phyloP scores from a whole-genome alignment of 2,888 invertebrate genomes.

The Dryobota labecula region DNA sequence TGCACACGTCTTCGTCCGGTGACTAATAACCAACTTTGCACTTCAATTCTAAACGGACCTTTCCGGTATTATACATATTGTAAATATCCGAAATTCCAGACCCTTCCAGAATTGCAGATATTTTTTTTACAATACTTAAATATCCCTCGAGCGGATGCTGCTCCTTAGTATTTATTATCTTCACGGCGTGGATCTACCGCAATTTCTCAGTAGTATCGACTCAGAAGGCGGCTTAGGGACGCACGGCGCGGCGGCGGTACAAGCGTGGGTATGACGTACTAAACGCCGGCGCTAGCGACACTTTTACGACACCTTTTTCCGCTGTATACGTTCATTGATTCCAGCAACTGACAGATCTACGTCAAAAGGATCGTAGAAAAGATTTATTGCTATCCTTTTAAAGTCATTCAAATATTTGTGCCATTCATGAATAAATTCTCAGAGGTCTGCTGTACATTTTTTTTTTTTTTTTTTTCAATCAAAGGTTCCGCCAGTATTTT shows the following conservation, averaged over 20 bases:
- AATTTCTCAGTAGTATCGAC: conserved; percentile 44
- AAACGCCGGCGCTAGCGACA: conserved; percentile 51
- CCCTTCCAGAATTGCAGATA: neutral
- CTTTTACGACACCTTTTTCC: conserved; percentile 38
- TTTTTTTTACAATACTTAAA: conserved; percentile 10
- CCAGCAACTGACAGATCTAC: conserved; percentile 36
- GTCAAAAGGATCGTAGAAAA: conserved; percentile 26
- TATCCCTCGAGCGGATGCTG: conserved; percentile 25
- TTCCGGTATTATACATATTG: neutral
- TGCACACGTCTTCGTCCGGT: neutral
- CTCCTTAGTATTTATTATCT: conserved; percentile 1
- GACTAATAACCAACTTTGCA: conserved; percentile 12
- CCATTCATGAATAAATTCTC: conserved; percentile 38
- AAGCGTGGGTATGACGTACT: conserved; percentile 16
- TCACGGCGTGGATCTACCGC: conserved; percentile 14
- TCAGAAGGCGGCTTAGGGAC: neutral
- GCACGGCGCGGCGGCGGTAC: neutral
- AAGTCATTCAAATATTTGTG: conserved; percentile 26
- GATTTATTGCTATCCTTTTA: conserved; percentile 15
- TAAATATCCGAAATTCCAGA: conserved; percentile 1
- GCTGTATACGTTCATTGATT: conserved; percentile 34
- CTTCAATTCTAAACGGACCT: neutral
- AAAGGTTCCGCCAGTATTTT: conserved; percentile 19
- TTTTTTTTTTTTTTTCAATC: conserved; percentile 8
- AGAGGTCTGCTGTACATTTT: conserved; percentile 28